phyloP scores from a whole-genome alignment of 2,797 vertebrate genomes.

The Pseudopleuronectes americanus region DNA sequence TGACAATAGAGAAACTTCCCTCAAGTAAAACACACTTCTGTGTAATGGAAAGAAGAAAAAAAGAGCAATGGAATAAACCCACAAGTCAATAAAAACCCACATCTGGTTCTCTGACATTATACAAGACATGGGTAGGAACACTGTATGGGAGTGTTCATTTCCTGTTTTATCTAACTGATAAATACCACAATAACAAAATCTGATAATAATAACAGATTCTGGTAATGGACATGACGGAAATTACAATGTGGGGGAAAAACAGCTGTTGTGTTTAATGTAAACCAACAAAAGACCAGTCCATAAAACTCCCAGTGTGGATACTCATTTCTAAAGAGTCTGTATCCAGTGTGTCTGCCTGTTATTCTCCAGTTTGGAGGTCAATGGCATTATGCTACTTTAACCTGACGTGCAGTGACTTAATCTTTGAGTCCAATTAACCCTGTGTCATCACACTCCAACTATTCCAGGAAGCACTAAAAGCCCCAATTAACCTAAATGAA shows the following conservation, averaged over 20 bases:
- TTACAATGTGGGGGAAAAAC: slow-evolving; percentile 5
- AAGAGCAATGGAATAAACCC: slow-evolving; percentile 30
- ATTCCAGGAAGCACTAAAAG: slow-evolving; percentile 66
- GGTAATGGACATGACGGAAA: background rate
- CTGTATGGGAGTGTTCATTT: slow-evolving; percentile 9
- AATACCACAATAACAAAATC: background rate
- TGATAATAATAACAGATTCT: too few species aligned
- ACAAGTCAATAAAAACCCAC: too few species aligned
- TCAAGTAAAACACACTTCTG: slow-evolving; percentile 57
- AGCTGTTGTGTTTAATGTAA: background rate
- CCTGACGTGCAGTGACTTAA: slow-evolving; percentile 62
- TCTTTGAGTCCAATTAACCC: slow-evolving; percentile 78
- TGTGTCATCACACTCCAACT: slow-evolving; percentile 54
- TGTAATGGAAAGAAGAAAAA: slow-evolving; percentile 25
- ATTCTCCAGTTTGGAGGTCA: slow-evolving; percentile 39
- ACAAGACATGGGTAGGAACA: too few species aligned
- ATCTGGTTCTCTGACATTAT: too few species aligned
- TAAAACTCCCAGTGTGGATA: background rate
- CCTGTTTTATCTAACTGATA: slow-evolving; percentile 11
- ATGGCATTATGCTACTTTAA: slow-evolving; percentile 58
- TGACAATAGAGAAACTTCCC: slow-evolving; percentile 62
- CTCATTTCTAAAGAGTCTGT: background rate
- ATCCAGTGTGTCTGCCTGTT: slow-evolving; percentile 2
- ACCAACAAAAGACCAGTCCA: background rate
- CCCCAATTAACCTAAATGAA: slow-evolving; percentile 72